phyloP scores from a whole-genome alignment of 2,888 invertebrate genomes.

The Auanema freiburgensis region DNA sequence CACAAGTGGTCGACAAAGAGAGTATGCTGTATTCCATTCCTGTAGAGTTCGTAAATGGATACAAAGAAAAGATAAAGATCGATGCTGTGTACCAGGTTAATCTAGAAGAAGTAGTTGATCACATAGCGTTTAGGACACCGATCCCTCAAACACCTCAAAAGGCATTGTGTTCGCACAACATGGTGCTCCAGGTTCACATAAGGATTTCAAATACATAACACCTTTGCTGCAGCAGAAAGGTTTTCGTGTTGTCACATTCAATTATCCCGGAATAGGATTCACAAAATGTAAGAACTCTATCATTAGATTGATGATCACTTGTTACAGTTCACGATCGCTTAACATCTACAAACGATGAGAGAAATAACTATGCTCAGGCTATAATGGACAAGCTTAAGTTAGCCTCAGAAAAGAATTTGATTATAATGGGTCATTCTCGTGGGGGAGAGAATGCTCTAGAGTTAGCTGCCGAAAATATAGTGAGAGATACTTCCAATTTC shows the following conservation, averaged over 20 bases:
- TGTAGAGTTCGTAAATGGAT: constrained; percentile 1
- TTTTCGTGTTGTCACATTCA: constrained; percentile 43
- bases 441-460: constrained; percentile 40
- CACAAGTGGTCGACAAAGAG: no score
- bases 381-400: constrained; percentile 29
- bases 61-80: constrained; percentile 4
- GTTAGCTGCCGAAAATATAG: constrained; percentile 17
- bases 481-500: no score
- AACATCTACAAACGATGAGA: constrained; percentile 29
- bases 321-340: constrained; percentile 22
- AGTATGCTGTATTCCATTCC: no score
- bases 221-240: constrained; percentile 24
- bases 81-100: constrained; percentile 19
- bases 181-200: constrained; percentile 48
- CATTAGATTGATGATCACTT: neutral
- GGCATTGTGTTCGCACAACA: constrained; percentile 43
- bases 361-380: constrained; percentile 31
- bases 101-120: neutral
- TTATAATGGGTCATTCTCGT: constrained; percentile 36
- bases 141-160: constrained; percentile 26
- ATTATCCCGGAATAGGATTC: constrained; percentile 45
- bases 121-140: constrained; percentile 29
- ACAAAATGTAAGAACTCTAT: constrained; percentile 16
- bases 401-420: constrained; percentile 12
- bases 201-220: constrained; percentile 45